Percentiles rank a stretch among this genome's conserved stretches.
Conservation (phyloP, 2,888 invertebrate species). For the Drosophila paramelanica region DNA sequence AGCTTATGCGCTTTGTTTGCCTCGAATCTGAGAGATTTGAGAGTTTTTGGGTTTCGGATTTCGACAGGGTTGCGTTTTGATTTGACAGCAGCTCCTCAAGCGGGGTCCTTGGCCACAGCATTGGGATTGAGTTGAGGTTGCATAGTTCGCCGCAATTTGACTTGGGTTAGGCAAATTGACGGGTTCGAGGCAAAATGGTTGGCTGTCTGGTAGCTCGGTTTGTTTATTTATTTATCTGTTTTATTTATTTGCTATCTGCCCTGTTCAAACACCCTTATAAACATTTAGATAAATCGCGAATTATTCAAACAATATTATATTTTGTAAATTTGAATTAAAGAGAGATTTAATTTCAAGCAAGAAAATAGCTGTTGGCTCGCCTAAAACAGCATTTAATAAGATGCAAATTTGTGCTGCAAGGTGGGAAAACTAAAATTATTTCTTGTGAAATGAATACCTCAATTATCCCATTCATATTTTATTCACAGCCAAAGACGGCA, state of each 20-base stretch:
- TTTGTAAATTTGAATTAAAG: too few relatives aligned
- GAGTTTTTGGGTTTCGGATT: background rate
- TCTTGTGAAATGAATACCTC: too few relatives aligned
- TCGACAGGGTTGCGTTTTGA: background rate
- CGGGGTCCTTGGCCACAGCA: background rate
- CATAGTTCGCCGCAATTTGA: background rate
- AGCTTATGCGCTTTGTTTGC: slow-evolving; percentile 44
- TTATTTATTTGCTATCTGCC: background rate
- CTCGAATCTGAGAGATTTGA: slow-evolving; percentile 15
- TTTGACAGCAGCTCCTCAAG: slow-evolving; percentile 3
- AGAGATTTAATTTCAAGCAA: too few relatives aligned
- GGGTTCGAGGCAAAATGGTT: background rate
- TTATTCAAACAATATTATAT: too few relatives aligned
- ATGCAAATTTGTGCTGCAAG: too few relatives aligned
- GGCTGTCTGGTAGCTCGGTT: background rate
- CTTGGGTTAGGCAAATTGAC: background rate
- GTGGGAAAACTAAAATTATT: too few relatives aligned
- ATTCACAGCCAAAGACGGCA: too few relatives aligned
- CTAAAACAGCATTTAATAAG: too few relatives aligned
- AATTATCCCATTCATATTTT: too few relatives aligned
- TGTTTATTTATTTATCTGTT: background rate
- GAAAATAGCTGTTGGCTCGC: too few relatives aligned
- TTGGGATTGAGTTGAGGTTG: slow-evolving; percentile 3
- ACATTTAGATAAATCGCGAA: too few relatives aligned
- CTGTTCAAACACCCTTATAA: too few relatives aligned